Conservation (phyloP, 2,888 invertebrate species). For the Ypsolopha sequella region DNA sequence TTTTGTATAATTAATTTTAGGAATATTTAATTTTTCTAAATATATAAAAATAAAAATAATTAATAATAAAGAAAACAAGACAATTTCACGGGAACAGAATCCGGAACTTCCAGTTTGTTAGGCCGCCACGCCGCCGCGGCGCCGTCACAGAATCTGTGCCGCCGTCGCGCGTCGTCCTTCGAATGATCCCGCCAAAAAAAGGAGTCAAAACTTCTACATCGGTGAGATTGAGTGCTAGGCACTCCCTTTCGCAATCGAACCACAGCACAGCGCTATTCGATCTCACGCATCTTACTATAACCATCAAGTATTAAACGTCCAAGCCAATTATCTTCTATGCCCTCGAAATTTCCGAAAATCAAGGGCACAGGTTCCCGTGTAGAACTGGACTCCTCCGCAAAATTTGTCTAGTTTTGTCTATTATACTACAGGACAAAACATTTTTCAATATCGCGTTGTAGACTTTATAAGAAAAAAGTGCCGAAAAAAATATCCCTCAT, state of each 20-base stretch:
- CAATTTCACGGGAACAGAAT: background rate
- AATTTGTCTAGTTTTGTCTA: slow-evolving; percentile 9
- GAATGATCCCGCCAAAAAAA: slow-evolving; percentile 23
- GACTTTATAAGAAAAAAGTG: slow-evolving; percentile 34
- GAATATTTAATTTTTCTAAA: background rate
- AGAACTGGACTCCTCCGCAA: slow-evolving; percentile 51
- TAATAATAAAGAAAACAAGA: background rate
- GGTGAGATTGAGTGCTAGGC: slow-evolving; percentile 49
- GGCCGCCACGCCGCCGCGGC: background rate
- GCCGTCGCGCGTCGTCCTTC: slow-evolving; percentile 4
- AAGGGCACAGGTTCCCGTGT: slow-evolving; percentile 30
- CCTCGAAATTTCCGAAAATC: background rate
- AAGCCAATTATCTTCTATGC: slow-evolving; percentile 26
- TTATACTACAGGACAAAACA: slow-evolving; percentile 20
- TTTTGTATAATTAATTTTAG: too few relatives aligned
- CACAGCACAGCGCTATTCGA: slow-evolving; percentile 27
- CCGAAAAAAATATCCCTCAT: background rate
- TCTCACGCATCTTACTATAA: slow-evolving; percentile 34
- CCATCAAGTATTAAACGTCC: slow-evolving; percentile 35
- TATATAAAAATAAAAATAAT: background rate
- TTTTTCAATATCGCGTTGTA: slow-evolving; percentile 37
- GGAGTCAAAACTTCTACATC: slow-evolving; percentile 60
- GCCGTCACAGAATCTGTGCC: too few relatives aligned
- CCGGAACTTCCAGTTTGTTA: too few relatives aligned
- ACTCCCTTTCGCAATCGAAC: slow-evolving; percentile 50